phyloP scores from a whole-genome alignment of 2,888 invertebrate species.

The Phragmatobia fuliginosa region DNA sequence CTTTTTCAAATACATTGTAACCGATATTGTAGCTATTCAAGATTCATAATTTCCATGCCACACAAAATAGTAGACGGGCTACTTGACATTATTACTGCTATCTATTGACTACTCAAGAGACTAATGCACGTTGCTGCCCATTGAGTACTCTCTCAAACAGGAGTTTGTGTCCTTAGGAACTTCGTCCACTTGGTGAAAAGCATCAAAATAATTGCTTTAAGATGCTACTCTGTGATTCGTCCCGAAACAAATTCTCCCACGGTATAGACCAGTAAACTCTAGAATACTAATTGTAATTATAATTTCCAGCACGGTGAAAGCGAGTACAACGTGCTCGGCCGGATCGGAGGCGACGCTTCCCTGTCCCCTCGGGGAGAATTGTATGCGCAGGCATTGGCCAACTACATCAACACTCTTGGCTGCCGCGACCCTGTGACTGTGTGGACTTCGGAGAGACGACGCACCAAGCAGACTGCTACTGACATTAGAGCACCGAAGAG shows the following conservation, averaged over 20 bases:
- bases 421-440: constrained; percentile 91
- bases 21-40: background rate
- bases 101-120: background rate
- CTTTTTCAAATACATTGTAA: background rate
- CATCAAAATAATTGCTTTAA: no score
- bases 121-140: background rate
- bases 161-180: background rate
- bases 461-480: constrained; percentile 96
- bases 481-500: constrained; percentile 93
- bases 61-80: background rate
- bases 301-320: constrained; percentile 94
- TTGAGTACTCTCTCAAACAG: background rate
- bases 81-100: background rate
- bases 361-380: constrained; percentile 93
- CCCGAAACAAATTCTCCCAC: no score
- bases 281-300: constrained; percentile 5
- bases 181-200: background rate
- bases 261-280: background rate
- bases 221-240: no score
- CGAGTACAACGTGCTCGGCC: constrained; percentile 95
- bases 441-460: constrained; percentile 95
- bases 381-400: constrained; percentile 92
- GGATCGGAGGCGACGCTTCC: constrained; percentile 96
- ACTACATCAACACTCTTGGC: constrained; percentile 87
- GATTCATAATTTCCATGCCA: no score